Conservation (phyloP, 2,888 invertebrate genomes). For the Adineta ricciae region DNA sequence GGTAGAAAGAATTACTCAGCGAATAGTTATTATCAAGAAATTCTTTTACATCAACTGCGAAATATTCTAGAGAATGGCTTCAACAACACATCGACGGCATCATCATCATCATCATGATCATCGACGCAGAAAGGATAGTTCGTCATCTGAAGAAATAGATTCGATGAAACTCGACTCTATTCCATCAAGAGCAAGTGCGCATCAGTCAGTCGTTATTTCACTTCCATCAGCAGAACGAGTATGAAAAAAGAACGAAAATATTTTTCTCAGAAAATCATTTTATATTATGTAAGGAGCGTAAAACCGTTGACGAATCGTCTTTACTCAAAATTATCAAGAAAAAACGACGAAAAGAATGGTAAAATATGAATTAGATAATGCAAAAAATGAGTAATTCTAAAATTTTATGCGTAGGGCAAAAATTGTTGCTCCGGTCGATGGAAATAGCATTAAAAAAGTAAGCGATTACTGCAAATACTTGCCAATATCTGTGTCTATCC, state of each 20-base stretch:
- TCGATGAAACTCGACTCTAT: neutral
- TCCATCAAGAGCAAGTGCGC: neutral
- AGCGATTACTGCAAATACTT: neutral
- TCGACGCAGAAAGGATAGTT: neutral
- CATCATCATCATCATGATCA: neutral
- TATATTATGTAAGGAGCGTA: neutral
- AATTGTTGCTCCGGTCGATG: neutral
- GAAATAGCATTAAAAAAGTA: neutral
- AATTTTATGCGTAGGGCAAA: neutral
- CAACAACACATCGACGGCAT: neutral
- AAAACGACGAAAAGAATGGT: conserved; percentile 1
- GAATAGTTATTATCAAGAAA: neutral
- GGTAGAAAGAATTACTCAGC: neutral
- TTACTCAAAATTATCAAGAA: neutral
- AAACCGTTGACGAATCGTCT: neutral
- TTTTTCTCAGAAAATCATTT: neutral
- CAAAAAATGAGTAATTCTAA: neutral
- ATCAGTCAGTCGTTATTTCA: neutral
- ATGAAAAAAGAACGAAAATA: neutral
- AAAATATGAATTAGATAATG: neutral
- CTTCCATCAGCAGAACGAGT: neutral
- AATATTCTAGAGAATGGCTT: neutral
- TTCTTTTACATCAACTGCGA: too few species aligned
- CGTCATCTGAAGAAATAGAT: neutral
- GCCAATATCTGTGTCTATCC: neutral